Base-by-base conservation (phyloP, 2,888 invertebrate species). In the Troides oblongomaculatus region DNA sequence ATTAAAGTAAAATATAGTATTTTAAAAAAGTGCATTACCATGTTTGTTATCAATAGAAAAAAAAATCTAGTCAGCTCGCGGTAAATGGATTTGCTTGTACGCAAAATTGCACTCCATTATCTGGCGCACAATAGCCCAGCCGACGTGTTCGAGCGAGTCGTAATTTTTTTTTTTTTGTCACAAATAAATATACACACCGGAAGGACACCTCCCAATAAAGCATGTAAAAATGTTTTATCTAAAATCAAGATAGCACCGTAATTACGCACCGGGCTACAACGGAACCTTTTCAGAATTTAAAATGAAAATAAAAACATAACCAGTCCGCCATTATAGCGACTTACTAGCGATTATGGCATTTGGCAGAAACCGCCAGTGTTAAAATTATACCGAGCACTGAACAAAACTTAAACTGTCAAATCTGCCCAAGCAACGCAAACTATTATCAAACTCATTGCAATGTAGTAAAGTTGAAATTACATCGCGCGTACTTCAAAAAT, bases 181-280 rank as follows among this genome's bases (percentile, higher is more conserved):
- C 62, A 66, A 70, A 74, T 73, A 71, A 74, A 69, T 61, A 72
- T 72, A 69, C 62, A 60, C 66, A 81, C 80, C 84, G 86, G 88
- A 89, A 85, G 87, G 87, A 89, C 84, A 84, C 75, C 78, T 81
- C 80, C 81, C 79, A 84, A 84, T 86, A 84, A 86, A 83, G 75
- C 82, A 83, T 84, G 83, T 84, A 84, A 83, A 85, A 81, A 78
- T 74, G 77, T 73, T 82, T 85, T 90, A 91, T 92, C 91, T 84
- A 80, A 82, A 84, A 92, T 92, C 92, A 84, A 82, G 90, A 92
- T 91, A 92, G 83, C 81, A 75, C 74, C 74, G 79, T 90, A 91
- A 92, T 91, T 92, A 86, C 86, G 80, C 87, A 84, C 81, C 85
- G 77, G 79, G 81, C 81, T 78, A 81, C 81, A 78, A 81, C 81